Evolutionary conservation across 2,797 vertebrate species (phyloP), one percentile per base, ranked within the genome.

Genomic region (Molossus molossus): DNA sequence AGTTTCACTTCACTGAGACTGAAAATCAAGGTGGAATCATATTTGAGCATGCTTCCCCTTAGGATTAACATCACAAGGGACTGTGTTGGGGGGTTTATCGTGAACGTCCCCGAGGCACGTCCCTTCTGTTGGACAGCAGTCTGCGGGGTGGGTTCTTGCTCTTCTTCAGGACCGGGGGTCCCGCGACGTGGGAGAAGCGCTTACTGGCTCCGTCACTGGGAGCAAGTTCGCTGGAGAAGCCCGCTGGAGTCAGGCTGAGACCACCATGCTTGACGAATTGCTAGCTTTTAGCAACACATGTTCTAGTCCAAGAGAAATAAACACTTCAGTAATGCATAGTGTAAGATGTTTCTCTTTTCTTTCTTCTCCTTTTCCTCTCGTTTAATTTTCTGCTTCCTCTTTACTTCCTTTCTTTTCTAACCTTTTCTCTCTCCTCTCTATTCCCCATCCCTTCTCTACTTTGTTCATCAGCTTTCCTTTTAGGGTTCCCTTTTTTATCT

Each of bases 1-100:
- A 48, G 60, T 80, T 94, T 92, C 88, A 84, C 80, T 98, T 96
- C 91, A 69, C 92, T 72, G 86, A 75, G 48, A 45, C 62, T 97
- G 97, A 98, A 96, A 87, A 89, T 75, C 93, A 72, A 53, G 27
- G 10, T 48, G 50, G 73, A 33, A 7, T 73, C 33, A 87, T 50
- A 77, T 53, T 65, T 65, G 85, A 65, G 18, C 33, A 64, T 33
- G 27, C 81, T 96, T 97, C 27, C 40, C 90, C 6, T 29, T 64
- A 82, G 81, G 75, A 94, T 90, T 94, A 79, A 33, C 17, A 45
- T 62, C 11, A 23, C 14, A 27, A 53, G 37, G 27, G 60, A 48
- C 67, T 57, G 18, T 33, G 33, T 80, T 76, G 57, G 15, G 60
- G 62, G 62, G n/a, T 80, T 91, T 94, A 60, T 87, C 96, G 75